phyloP scores from a whole-genome alignment of 2,888 invertebrate genomes.

The Acanthococcus lagerstroemiae region DNA sequence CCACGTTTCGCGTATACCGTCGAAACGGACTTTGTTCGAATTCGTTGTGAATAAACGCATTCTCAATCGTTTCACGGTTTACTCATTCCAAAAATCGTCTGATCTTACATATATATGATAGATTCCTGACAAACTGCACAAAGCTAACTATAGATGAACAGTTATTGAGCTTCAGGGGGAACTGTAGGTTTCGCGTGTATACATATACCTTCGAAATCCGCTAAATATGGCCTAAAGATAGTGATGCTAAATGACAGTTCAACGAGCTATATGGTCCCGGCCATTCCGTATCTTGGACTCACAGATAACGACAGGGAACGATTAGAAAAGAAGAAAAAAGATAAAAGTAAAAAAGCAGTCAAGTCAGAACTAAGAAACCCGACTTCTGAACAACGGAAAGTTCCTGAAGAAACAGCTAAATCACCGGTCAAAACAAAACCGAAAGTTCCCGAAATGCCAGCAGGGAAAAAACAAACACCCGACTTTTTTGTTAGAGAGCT shows the following conservation, averaged over 20 bases:
- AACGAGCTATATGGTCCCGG: background rate
- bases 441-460: no score
- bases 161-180: background rate
- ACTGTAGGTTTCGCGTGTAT: background rate
- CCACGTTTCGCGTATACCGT: no score
- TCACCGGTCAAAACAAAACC: no score
- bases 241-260: background rate
- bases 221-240: background rate
- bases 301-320: no score
- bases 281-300: background rate
- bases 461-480: background rate
- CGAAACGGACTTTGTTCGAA: no score
- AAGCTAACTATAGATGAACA: background rate
- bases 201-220: constrained; percentile 1
- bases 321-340: background rate
- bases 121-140: background rate
- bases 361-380: background rate
- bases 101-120: background rate
- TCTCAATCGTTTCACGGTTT: no score
- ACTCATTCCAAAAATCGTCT: no score
- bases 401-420: background rate
- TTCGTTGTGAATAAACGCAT: no score
- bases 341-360: background rate
- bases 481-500: background rate
- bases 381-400: background rate